Conservation (phyloP, 2,888 invertebrate species). For the Peribatodes rhomboidaria region DNA sequence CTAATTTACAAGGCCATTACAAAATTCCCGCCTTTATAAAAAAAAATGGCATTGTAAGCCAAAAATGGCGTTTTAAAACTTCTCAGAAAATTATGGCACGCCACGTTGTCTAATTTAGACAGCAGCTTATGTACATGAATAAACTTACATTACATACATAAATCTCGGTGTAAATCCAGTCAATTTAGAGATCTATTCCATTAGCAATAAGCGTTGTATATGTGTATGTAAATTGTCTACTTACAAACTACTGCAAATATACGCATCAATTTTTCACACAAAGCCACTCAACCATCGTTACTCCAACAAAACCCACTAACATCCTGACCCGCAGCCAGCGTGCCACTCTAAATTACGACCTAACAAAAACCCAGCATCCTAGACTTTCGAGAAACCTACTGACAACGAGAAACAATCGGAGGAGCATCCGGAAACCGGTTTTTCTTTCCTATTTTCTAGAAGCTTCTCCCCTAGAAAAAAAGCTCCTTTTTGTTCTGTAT, state of each 20-base stretch:
- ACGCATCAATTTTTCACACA: not conserved
- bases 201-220: no score
- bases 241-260: not conserved
- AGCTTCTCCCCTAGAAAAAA: slow-evolving; percentile 6
- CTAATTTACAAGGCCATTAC: no score
- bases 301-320: not conserved
- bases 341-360: slow-evolving; percentile 8
- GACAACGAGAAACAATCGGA: slow-evolving; percentile 22
- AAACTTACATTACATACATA: no score
- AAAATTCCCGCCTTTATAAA: no score
- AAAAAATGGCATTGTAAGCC: no score
- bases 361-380: slow-evolving; percentile 5
- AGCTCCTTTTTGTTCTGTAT: slow-evolving; percentile 22
- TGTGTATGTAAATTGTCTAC: no score
- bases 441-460: slow-evolving; percentile 10
- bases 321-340: not conserved
- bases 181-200: no score
- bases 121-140: no score
- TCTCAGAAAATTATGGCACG: no score
- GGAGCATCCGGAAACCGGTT: slow-evolving; percentile 18
- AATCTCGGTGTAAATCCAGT: no score
- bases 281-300: not conserved
- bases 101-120: no score
- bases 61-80: no score
- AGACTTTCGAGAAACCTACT: slow-evolving; percentile 11